Evolutionary conservation across 2,797 vertebrate genomes (phyloP).

Genomic region (Alosa sapidissima): DNA sequence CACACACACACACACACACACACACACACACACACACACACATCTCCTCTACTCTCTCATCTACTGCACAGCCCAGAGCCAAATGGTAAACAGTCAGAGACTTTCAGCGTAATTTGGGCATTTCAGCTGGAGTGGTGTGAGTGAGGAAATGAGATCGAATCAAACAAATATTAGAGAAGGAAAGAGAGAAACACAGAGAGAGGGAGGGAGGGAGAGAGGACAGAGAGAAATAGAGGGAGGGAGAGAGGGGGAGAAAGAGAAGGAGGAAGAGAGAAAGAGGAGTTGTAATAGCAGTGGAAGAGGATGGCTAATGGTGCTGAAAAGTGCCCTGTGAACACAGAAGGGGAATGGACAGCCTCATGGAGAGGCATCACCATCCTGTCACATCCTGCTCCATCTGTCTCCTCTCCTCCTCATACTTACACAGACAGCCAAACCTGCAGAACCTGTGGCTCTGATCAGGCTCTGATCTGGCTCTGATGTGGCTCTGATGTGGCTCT

Average conservation of each 20-base stretch:
- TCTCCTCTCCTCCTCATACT: too few species aligned
- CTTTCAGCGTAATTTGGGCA: not conserved
- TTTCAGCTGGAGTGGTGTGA: not conserved
- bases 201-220: not conserved
- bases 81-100: not conserved
- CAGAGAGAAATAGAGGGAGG: not conserved
- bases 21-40: constrained; percentile 18
- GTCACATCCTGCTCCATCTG: too few species aligned
- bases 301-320: too few species aligned
- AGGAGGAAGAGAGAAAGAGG: not conserved
- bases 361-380: not conserved
- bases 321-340: too few species aligned
- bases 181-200: not conserved
- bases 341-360: not conserved
- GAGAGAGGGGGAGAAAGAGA: not conserved
- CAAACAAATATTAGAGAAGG: not conserved
- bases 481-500: too few species aligned
- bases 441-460: too few species aligned
- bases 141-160: not conserved
- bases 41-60: not conserved
- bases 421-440: too few species aligned
- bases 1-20: constrained; percentile 1
- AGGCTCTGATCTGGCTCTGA: too few species aligned
- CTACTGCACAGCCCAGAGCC: not conserved
- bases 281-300: too few species aligned